phyloP scores from a whole-genome alignment of 2,797 vertebrate genomes.

The Spinus pinus region DNA sequence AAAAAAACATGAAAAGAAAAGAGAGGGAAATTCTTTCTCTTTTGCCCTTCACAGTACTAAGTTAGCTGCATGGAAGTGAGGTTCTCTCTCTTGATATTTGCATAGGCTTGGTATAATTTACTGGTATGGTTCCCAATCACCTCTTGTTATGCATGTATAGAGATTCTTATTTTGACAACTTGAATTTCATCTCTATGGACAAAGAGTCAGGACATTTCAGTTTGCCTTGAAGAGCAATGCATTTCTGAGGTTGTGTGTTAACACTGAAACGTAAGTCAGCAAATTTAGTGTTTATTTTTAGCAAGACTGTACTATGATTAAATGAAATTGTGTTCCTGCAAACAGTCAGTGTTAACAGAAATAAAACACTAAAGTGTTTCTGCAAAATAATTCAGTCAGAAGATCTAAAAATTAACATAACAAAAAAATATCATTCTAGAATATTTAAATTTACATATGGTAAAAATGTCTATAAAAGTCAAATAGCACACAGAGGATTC shows the following conservation, averaged over 20 bases:
- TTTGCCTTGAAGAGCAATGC: background rate
- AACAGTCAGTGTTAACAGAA: background rate
- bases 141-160: background rate
- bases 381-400: background rate
- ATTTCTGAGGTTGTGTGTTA: background rate
- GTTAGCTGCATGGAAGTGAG: background rate
- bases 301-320: background rate
- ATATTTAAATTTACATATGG: background rate
- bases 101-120: background rate
- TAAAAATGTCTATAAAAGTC: background rate
- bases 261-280: background rate
- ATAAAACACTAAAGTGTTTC: background rate
- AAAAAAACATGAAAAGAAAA: background rate
- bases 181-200: background rate
- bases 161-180: conserved; percentile 2
- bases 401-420: background rate
- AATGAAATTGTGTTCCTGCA: background rate
- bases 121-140: background rate
- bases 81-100: background rate
- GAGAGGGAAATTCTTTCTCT: background rate
- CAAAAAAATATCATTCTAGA: background rate
- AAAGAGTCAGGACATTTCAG: background rate
- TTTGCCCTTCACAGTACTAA: background rate
- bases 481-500: background rate
- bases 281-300: background rate